phyloP scores from a whole-genome alignment of 2,888 invertebrate genomes.

The Encarsia formosa region DNA sequence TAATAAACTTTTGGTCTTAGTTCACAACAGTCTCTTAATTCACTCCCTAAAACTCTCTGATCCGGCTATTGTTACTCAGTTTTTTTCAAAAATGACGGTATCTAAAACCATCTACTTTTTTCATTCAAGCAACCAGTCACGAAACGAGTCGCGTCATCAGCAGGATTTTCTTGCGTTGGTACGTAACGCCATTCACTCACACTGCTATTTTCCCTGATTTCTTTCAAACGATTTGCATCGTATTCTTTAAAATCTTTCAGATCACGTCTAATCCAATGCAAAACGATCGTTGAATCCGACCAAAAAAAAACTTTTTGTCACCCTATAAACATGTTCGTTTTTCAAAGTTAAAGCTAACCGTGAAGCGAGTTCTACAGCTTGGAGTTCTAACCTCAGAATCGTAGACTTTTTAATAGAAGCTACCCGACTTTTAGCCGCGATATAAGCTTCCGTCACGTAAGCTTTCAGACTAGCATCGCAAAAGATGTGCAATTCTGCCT shows the following conservation, averaged over 20 bases:
- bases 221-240: neutral
- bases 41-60: neutral
- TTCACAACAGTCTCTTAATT: neutral
- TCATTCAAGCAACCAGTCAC: neutral
- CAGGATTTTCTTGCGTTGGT: neutral
- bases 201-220: neutral
- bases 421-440: neutral
- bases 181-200: neutral
- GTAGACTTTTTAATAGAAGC: neutral
- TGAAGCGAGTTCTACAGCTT: neutral
- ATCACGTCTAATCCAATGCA: neutral
- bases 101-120: neutral
- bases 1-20: neutral
- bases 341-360: neutral
- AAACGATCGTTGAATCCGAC: neutral
- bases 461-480: neutral
- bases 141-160: neutral
- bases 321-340: neutral
- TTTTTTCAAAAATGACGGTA: neutral
- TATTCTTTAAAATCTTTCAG: neutral
- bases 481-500: neutral
- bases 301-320: neutral
- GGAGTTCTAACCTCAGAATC: conserved; percentile 1
- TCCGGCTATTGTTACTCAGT: neutral
- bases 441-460: neutral